Base-by-base conservation (phyloP, 2,888 invertebrate species). In the Emesis russula region DNA sequence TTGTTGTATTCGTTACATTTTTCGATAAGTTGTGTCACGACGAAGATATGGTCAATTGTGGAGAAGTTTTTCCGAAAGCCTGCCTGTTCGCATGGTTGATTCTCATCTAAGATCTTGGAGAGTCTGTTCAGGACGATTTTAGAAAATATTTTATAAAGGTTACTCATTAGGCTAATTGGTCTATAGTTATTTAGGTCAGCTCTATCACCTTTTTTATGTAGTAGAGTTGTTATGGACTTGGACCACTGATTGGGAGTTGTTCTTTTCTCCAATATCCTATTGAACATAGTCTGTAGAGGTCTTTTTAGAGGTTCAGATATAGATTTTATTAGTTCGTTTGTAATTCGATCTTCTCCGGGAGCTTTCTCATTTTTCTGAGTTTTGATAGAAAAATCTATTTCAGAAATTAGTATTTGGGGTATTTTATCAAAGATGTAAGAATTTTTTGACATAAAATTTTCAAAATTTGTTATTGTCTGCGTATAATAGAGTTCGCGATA, bases 31-130 rank as follows among this genome's bases (percentile, higher is more conserved):
- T 58, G 58, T 18, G 18, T 18, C 58, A 58, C 11, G 3, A 18
- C 58, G 18, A 9, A n/a, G 5, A 58, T 58, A n/a, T 58, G 58
- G 7, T 58, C 58, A n/a, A 18, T n/a, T 58, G 58, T 58, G 4
- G 53, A 18, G 11, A 58, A 58, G 18, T 6, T 58, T 58, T 18
- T 58, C n/a, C 58, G 18, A 58, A 58, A 53, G 13, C 53, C 53
- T n/a, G n/a, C 53, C 53, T 53, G 53, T 53, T 53, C n/a, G 7
- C 58, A 58, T 58, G n/a, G n/a, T 58, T 58, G 58, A 18, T 58
- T 58, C 58, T 58, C 58, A 58, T 58, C 18, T 58, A 18, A 18
- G 9, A 1, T 58, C 11, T n/a, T 58, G 7, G 18, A 58, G 3
- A 58, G 58, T 58, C 58, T 58, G 18, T n/a, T 58, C 7, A n/a